These are phyloP conservation scores for Eretmocerus hayati DNA, from an alignment of 2,888 invertebrate genomes.

Conservation along the genomic window DNA sequence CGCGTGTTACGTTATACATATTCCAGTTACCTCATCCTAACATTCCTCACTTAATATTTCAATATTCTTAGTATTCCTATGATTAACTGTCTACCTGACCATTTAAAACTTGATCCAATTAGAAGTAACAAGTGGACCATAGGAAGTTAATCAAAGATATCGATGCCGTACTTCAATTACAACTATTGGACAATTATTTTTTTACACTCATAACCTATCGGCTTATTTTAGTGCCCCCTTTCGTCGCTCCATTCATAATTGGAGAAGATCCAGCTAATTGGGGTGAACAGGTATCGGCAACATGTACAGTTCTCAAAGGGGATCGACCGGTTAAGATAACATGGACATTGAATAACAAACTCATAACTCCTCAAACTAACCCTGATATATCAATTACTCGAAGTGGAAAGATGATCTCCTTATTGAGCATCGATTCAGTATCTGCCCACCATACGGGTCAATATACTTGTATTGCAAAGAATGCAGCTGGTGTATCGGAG, in stretches of 20 bases:
- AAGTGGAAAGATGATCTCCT: slow-evolving; percentile 39
- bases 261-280: slow-evolving; percentile 61
- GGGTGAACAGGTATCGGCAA: slow-evolving; percentile 62
- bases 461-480: slow-evolving; percentile 52
- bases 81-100: no score
- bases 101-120: no score
- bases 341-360: slow-evolving; percentile 52
- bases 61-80: no score
- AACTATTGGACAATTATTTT: no score
- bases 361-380: slow-evolving; percentile 30
- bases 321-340: slow-evolving; percentile 67
- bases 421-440: slow-evolving; percentile 50
- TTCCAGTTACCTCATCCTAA: no score
- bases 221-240: slow-evolving; percentile 53
- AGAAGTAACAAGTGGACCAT: no score
- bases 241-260: slow-evolving; percentile 59
- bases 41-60: no score
- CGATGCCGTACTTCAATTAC: no score
- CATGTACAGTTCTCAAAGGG: slow-evolving; percentile 65
- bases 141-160: no score
- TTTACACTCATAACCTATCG: no score
- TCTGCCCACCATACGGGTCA: slow-evolving; percentile 50
- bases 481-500: slow-evolving; percentile 51
- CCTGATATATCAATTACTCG: slow-evolving; percentile 36
- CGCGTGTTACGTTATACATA: not conserved